A percentile compares a stretch with the other conserved stretches of the same genome.
phyloP scores from a whole-genome alignment of 2,888 invertebrate genomes.

The Laspeyria flexula region DNA sequence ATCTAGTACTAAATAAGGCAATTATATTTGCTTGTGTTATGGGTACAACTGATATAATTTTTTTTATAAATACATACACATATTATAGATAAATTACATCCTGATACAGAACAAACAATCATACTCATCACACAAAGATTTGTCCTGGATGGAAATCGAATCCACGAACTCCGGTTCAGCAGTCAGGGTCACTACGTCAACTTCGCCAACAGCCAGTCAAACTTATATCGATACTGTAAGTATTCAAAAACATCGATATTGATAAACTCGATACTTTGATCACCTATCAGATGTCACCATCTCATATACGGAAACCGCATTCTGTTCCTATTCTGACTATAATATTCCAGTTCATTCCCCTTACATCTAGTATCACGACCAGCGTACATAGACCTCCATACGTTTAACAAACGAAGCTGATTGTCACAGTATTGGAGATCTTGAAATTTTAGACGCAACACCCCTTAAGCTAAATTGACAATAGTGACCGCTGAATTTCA shows the following conservation, averaged over 20 bases:
- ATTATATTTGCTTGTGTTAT: too few relatives aligned
- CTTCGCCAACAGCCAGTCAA: too few relatives aligned
- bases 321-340: slow-evolving; percentile 71
- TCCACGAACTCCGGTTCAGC: too few relatives aligned
- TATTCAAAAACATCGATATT: slow-evolving; percentile 35
- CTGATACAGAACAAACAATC: too few relatives aligned
- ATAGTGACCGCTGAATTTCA: slow-evolving; percentile 64
- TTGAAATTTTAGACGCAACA: slow-evolving; percentile 39
- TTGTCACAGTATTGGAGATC: slow-evolving; percentile 42
- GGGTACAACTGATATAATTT: too few relatives aligned
- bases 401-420: slow-evolving; percentile 29
- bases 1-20: too few relatives aligned
- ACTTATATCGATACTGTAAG: too few relatives aligned
- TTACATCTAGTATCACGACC: slow-evolving; percentile 68
- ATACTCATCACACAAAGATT: too few relatives aligned
- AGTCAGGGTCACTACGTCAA: too few relatives aligned
- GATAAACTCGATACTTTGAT: slow-evolving; percentile 35
- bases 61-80: too few relatives aligned
- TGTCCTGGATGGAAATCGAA: too few relatives aligned
- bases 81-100: too few relatives aligned
- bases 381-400: slow-evolving; percentile 49
- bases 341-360: slow-evolving; percentile 72
- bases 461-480: slow-evolving; percentile 66
- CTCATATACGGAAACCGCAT: slow-evolving; percentile 77
- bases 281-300: slow-evolving; percentile 72